A percentile compares a stretch with the other conserved stretches of the same genome.
Conservation (phyloP, 2,888 invertebrate genomes). For the Euspilapteryx auroguttella region DNA sequence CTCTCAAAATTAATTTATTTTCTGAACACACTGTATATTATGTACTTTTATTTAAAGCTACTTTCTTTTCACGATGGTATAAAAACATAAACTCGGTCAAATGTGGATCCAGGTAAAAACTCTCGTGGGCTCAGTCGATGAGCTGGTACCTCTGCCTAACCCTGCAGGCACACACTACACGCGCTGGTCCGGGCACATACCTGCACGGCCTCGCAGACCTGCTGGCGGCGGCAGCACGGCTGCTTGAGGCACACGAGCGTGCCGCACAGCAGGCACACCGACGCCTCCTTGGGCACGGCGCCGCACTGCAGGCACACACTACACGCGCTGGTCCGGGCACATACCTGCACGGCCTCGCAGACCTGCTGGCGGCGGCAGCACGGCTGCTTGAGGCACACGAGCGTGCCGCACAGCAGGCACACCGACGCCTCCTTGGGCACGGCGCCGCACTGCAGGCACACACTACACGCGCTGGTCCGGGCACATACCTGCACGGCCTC, state of each 20-base stretch:
- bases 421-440: slow-evolving; percentile 69
- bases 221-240: slow-evolving; percentile 81
- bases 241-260: slow-evolving; percentile 90
- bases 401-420: slow-evolving; percentile 89
- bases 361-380: slow-evolving; percentile 84
- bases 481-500: slow-evolving; percentile 71
- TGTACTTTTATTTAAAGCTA: no score
- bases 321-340: not conserved
- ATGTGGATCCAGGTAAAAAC: no score
- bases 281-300: slow-evolving; percentile 82
- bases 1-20: no score
- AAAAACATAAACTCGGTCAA: no score
- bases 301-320: no score
- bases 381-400: slow-evolving; percentile 87
- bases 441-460: no score
- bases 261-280: slow-evolving; percentile 91
- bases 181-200: slow-evolving; percentile 10
- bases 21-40: no score
- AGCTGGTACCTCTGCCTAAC: no score
- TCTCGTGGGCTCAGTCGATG: no score
- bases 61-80: no score
- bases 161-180: no score
- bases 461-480: no score
- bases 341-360: slow-evolving; percentile 77
- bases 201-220: slow-evolving; percentile 83